Evolutionary conservation across 2,888 invertebrate species (phyloP), one percentile per base, ranked within the genome.

Genomic region (Hetaerina titia): DNA sequence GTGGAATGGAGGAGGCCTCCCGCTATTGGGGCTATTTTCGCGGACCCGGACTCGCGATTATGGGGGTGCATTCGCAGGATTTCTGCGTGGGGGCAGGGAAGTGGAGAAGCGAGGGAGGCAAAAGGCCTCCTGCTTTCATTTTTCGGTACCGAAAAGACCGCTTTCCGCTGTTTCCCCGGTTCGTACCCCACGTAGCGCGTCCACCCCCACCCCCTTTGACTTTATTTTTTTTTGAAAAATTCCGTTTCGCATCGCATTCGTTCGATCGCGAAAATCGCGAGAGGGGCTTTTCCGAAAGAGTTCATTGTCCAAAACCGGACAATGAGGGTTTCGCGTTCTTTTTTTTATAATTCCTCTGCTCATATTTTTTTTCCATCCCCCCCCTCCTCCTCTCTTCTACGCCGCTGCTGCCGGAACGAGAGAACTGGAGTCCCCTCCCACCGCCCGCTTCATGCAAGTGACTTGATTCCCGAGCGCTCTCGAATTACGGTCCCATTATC

Each of bases 271-370:
- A 15, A 81, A 81, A 81, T 81, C 81, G 81, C n/a, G 81, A 81
- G 74, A 74, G n/a, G 69, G 69, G 8, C n/a, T 81, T 81, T 81
- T 81, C n/a, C 31, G 81, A 81, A 81, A 81, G 92, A 56, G 19
- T 92, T 92, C 92, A 92, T 92, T 92, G 92, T 92, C 92, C 92
- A 9, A 45, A 11, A 0, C 56, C 57, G 92, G 92, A 92, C 92
- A 92, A 92, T 92, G 74, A 57, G 31, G 56, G 64, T 56, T 74
- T 13, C 69, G 56, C 92, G 74, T 19, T 45, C 15, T 92, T 92
- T 92, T 92, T 74, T 69, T 45, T 13, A 56, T n/a, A 17, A 89
- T 89, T 90, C 64, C n/a, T 90, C 64, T 56, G 45, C 64, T 64
- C 56, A 57, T n/a, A 89, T 64, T 22, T 60, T 69, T 69, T 22